These are phyloP conservation scores for Andrena chrysosceles DNA, from an alignment of 2,888 invertebrate species.

Conservation along the genomic window DNA sequence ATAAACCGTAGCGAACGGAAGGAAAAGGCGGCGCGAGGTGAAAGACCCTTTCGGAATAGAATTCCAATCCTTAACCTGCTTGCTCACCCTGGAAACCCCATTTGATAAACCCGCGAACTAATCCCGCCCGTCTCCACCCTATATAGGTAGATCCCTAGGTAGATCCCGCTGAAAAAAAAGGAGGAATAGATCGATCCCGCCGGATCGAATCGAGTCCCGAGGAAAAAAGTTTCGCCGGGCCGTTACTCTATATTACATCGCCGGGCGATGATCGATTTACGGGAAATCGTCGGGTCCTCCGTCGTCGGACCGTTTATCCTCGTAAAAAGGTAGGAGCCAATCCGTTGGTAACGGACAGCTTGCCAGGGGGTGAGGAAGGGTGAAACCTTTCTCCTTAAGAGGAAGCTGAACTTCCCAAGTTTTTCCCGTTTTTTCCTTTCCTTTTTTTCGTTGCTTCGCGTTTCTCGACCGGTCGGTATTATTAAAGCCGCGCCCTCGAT, in stretches of 20 bases:
- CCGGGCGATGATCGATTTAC: conserved; percentile 50
- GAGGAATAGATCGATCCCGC: neutral
- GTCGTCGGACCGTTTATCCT: conserved; percentile 41
- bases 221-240: conserved; percentile 26
- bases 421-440: conserved; percentile 15
- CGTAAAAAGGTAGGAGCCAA: conserved; percentile 51
- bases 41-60: conserved; percentile 22
- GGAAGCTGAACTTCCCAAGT: conserved; percentile 25
- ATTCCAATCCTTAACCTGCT: conserved; percentile 14
- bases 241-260: conserved; percentile 41
- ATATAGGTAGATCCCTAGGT: too few species aligned
- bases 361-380: neutral
- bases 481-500: conserved; percentile 56
- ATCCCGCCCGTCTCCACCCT: conserved; percentile 2
- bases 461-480: conserved; percentile 43
- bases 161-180: neutral
- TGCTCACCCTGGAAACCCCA: conserved; percentile 2
- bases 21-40: neutral
- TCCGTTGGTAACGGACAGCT: conserved; percentile 35
- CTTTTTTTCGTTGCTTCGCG: conserved; percentile 3
- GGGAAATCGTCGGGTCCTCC: conserved; percentile 41
- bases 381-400: conserved; percentile 29
- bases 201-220: conserved; percentile 10
- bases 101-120: conserved; percentile 31
- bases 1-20: neutral